Evolutionary conservation across 2,888 invertebrate species (phyloP), one percentile per base, ranked within the genome.

Genomic region (Biston betularia): DNA sequence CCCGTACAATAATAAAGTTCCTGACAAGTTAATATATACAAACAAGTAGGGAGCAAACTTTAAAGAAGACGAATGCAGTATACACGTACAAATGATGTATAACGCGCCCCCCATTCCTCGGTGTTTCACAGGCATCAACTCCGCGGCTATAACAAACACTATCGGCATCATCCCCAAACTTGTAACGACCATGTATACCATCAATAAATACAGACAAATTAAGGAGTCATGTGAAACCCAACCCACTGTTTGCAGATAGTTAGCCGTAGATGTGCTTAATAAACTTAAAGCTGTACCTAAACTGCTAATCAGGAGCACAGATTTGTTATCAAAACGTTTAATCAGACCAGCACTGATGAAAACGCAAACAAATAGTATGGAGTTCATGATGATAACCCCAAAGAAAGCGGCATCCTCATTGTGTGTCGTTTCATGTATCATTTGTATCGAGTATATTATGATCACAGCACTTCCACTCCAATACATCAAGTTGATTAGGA

Each of bases 81-180:
- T 5, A 63, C 73, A 65, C 10, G 62, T 71, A n/a, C 11, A 59
- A 12, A 70, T 50, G 14, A 74, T 50, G 15, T 57, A 69, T 24
- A 69, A 34, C 0, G 59, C 65, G 34, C 74, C 73, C 0, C 73
- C 73, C 7, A 69, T 48, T 8, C 67, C 64, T 52, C 70, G 67
- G 38, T 72, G 68, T 33, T 68, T 72, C 0, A 74, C 74, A 1
- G 74, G 74, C 69, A 74, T 74, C 10, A 74, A 15, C 34, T 70
- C 69, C 9, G 70, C 69, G 6, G 69, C 49, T 14, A 72, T 59
- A 2, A 40, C 52, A 38, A 66, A 72, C 1, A 69, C 65, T 0
- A 70, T 44, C 0, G 59, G 12, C 10, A 53, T 42, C 7, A 69
- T 40, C 4, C 74, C 74, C 11, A 70, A 56, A 55, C 67, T 49